phyloP scores from a whole-genome alignment of 2,888 invertebrate species.

The Saturnia japonica region DNA sequence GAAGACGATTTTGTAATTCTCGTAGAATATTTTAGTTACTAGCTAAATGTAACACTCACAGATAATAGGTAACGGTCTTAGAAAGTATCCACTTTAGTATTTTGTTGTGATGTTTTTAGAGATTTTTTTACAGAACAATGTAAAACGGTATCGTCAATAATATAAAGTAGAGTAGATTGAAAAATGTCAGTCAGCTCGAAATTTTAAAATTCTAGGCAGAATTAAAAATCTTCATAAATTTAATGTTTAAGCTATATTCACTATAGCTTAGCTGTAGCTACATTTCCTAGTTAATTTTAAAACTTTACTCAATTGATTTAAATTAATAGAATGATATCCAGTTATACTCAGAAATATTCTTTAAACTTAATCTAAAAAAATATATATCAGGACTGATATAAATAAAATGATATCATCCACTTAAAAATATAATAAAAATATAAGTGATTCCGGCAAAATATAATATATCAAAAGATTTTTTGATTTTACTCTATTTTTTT shows the following conservation, averaged over 20 bases:
- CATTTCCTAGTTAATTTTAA: neutral
- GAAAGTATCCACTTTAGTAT: conserved; percentile 42
- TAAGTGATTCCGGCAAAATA: no score
- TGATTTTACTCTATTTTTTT: no score
- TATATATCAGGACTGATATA: no score
- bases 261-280: no score
- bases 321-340: neutral
- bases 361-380: no score
- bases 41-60: conserved; percentile 40
- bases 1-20: conserved; percentile 41
- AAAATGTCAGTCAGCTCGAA: neutral
- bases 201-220: neutral
- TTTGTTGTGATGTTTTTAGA: conserved; percentile 38
- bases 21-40: conserved; percentile 45
- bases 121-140: conserved; percentile 33
- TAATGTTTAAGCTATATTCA: no score
- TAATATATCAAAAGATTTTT: no score
- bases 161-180: conserved; percentile 16
- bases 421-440: neutral
- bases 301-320: neutral
- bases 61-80: conserved; percentile 43
- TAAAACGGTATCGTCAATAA: conserved; percentile 33
- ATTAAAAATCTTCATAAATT: neutral
- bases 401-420: neutral
- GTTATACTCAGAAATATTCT: neutral